Evolutionary conservation across 2,113 vertebrate species (phyloP).

Genomic region (Saccopteryx leptura): DNA sequence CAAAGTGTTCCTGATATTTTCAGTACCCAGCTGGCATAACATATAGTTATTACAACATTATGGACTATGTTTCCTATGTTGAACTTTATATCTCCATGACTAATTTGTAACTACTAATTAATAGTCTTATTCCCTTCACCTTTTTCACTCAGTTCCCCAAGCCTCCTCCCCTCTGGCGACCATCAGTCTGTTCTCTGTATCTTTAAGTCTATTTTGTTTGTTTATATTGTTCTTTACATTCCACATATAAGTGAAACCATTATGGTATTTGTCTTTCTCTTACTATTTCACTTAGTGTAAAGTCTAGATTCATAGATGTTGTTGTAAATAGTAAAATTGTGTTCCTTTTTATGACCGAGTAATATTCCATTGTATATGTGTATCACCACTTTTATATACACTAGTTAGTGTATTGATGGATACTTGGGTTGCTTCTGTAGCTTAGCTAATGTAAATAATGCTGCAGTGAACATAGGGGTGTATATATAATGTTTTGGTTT

Average conservation of each 20-base stretch:
- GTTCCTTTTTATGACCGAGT: not conserved
- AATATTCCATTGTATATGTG: not conserved
- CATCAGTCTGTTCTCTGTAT: not conserved
- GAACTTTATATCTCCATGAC: not conserved
- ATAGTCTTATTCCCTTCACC: not conserved
- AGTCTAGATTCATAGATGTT: not conserved
- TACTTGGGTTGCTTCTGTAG: not conserved
- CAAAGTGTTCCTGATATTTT: not conserved
- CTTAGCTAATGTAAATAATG: not conserved
- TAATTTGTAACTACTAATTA: not conserved
- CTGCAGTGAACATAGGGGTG: not conserved
- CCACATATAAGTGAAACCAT: not conserved
- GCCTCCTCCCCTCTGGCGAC: not conserved
- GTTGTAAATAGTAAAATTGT: not conserved
- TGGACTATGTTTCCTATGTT: not conserved
- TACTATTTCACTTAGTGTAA: not conserved
- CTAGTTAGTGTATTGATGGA: not conserved
- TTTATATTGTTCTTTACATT: not conserved
- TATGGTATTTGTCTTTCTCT: not conserved
- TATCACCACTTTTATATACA: not conserved
- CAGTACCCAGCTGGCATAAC: not conserved
- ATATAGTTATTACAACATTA: not conserved
- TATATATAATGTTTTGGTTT: not conserved
- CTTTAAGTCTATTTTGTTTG: not conserved
- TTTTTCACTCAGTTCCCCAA: not conserved